Evolutionary conservation across 53 echinoderm and acorn worm genomes (phyloP).

Genomic region (Stichopus horrens): DNA sequence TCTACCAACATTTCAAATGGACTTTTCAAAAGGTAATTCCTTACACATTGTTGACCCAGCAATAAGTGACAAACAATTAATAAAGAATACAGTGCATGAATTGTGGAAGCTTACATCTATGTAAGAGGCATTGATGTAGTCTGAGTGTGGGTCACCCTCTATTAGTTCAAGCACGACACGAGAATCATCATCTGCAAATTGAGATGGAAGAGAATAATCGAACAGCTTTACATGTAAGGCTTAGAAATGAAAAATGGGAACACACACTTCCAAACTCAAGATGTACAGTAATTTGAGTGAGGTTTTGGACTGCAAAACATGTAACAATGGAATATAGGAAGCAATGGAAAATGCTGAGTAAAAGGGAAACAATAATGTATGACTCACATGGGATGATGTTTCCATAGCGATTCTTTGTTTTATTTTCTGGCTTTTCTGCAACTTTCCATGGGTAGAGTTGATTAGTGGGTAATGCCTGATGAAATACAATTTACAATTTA

Average conservation of each 20-base stretch:
- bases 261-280: no score
- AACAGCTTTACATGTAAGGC: no score
- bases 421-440: slow-evolving; percentile 76
- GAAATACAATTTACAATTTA: neutral
- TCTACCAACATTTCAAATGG: neutral
- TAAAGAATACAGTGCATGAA: neutral
- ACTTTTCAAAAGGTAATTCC: neutral
- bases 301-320: no score
- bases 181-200: slow-evolving; percentile 28
- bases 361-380: neutral
- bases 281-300: no score
- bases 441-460: slow-evolving; percentile 67
- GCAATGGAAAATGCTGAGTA: no score
- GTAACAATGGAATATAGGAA: no score
- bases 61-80: neutral
- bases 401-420: slow-evolving; percentile 78
- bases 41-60: neutral
- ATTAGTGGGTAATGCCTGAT: slow-evolving; percentile 65
- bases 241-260: no score
- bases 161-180: slow-evolving; percentile 30
- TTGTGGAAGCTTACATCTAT: neutral
- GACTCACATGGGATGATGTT: slow-evolving; percentile 96
- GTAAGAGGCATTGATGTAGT: slow-evolving; percentile 38
- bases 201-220: no score
- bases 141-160: slow-evolving; percentile 29